Base-by-base conservation (phyloP, 92 coral and sea anemone species). In the Epizoanthus scotinus region DNA sequence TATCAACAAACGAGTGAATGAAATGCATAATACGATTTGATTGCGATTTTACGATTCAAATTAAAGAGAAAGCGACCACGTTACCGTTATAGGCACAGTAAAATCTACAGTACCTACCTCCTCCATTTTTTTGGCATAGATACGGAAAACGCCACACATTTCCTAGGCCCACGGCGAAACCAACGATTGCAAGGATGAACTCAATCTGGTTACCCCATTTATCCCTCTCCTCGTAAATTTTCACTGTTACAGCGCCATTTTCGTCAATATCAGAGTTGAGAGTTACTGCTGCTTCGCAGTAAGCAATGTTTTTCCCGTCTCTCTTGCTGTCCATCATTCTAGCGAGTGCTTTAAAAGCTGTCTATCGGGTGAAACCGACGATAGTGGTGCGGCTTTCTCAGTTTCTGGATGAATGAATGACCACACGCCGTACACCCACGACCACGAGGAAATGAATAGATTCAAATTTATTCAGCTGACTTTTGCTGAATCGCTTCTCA, bases 131-230 rank as follows among this genome's bases (percentile, higher is more conserved):
- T 60, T 75, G 81, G 81, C 81, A 75, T 38, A 75, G 81, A 40
- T 75, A 75, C 1, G 81, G 81, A 24, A 75, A 75, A 75, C 81
- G 81, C 81, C 81, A 75, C 14, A 75, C 81, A 60, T 75, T 75
- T 22, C 81, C 81, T 8, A 75, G 50, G 8, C 81, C 81, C 5
- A 75, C 81, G 9, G 81, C 81, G 49, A 75, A 75, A 2, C 81
- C 81, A 5, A 75, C 81, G 47, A 75, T 75, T 14, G 81, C 81
- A 12, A 75, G 63, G 29, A 75, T 75, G 26, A 75, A 75, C 31
- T 75, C 81, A 29, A 75, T 60, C 47, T 75, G 81, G 21, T 75
- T 75, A 8, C 81, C 81, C 81, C 81, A 75, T 57, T 75, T 75
- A 15, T 75, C 81, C 26, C 81, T 52, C 31, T 75, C 81, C 38